Conservation (phyloP, 2,797 vertebrate genomes). For the Masticophis lateralis region DNA sequence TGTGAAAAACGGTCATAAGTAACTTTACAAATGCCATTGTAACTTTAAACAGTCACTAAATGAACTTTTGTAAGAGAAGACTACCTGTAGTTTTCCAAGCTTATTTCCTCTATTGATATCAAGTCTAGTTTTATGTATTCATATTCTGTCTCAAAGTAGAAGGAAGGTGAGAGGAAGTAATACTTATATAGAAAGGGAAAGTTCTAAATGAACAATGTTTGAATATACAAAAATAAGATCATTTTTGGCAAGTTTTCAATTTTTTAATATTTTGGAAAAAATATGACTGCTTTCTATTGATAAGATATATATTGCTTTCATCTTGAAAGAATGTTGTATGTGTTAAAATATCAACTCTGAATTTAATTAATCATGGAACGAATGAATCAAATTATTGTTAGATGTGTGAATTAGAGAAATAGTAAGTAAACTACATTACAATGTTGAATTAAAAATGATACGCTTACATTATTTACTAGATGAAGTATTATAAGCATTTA, state of each 20-base stretch:
- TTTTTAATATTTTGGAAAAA: background rate
- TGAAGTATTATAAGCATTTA: background rate
- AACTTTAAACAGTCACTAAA: background rate
- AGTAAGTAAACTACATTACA: background rate
- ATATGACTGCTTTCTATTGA: background rate
- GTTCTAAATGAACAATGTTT: conserved; percentile 23
- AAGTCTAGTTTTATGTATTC: conserved; percentile 38
- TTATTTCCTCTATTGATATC: conserved; percentile 27
- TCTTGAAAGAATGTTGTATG: background rate
- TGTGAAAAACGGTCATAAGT: background rate
- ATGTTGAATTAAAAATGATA: background rate
- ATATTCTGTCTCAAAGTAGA: background rate
- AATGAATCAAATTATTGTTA: background rate
- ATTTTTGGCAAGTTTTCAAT: background rate
- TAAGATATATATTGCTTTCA: background rate
- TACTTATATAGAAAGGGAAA: conserved; percentile 30
- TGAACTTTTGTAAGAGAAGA: background rate
- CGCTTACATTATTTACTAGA: background rate
- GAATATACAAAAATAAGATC: conserved; percentile 1
- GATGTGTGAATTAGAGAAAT: background rate
- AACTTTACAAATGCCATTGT: background rate
- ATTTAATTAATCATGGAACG: background rate
- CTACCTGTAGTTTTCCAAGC: conserved; percentile 1
- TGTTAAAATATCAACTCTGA: background rate
- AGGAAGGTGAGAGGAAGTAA: conserved; percentile 23